Evolutionary conservation across 2,888 invertebrate genomes (phyloP), one percentile per base, ranked within the genome.

Genomic region (Chelonus formosanus): DNA sequence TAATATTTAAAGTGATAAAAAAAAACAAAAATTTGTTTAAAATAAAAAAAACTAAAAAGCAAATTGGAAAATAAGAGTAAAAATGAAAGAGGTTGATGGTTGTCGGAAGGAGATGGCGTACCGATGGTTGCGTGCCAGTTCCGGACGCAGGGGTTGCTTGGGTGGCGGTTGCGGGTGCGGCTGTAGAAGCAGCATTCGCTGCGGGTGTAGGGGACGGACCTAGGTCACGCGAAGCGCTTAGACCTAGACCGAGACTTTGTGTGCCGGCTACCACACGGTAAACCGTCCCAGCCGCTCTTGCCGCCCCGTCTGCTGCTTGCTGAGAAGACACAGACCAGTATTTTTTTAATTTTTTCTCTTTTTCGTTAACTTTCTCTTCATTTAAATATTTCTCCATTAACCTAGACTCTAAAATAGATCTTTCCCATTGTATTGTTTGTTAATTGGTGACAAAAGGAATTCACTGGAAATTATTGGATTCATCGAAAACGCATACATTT

Each of bases 271-370:
- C 90, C 85, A 92, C 89, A 71, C 92, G 89, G 88, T 91, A 92
- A 80, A 92, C 90, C 78, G 90, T 89, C 80, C 92, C 92, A 70
- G 91, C 92, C 78, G 92, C 91, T 84, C 92, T 88, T 79, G 92
- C 92, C 86, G 92, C 90, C 84, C 91, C 89, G 87, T 91, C 92
- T 81, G 92, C 92, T 80, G 92, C 91, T 84, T 89, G 90, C 92
- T 92, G 86, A 84, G 85, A 84, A 83, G 80, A 80, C 76, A 71
- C 67, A 81, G 75, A 80, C 73, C 71, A 73, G 71, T 72, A 70
- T 48, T 52, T 34, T 50, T 59, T 54, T 53, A 20, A 53, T 54
- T 57, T 59, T 65, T 45, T 36, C 10, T 59, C 10, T 58, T 66
- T 45, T 44, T 65, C 52, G 20, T 31, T 50, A 35, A 20, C 32